A percentile compares a stretch with the other conserved stretches of the same genome.
These are phyloP conservation scores for Eilema depressum DNA, from an alignment of 2,888 invertebrate species.

Conservation along the genomic window DNA sequence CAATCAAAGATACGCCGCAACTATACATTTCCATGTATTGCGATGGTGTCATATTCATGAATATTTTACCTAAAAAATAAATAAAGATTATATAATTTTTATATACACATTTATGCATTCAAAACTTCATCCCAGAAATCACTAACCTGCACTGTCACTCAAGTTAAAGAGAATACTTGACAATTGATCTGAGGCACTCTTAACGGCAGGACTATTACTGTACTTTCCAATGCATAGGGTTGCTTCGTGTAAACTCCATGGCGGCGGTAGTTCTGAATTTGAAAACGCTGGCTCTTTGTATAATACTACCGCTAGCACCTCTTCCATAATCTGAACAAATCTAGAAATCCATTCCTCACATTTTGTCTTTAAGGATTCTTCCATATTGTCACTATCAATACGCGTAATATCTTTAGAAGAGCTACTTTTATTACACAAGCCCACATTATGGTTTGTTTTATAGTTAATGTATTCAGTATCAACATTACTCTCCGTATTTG, in stretches of 20 bases:
- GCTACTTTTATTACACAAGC: not conserved
- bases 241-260: constrained; percentile 75
- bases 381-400: constrained; percentile 63
- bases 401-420: not conserved
- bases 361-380: constrained; percentile 63
- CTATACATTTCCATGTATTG: constrained; percentile 85
- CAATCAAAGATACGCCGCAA: constrained; percentile 81
- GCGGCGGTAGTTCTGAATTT: constrained; percentile 61
- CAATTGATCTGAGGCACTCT: constrained; percentile 65
- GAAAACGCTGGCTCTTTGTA: constrained; percentile 56
- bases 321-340: constrained; percentile 80
- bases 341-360: constrained; percentile 77
- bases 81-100: constrained; percentile 40
- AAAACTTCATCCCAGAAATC: constrained; percentile 11
- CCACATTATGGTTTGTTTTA: not conserved
- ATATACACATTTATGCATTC: not conserved
- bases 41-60: constrained; percentile 75
- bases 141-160: constrained; percentile 66
- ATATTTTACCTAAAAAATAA: constrained; percentile 83
- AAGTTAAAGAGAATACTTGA: constrained; percentile 59
- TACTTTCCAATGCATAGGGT: constrained; percentile 69
- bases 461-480: constrained; percentile 34
- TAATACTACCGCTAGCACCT: constrained; percentile 69
- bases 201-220: constrained; percentile 51
- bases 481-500: constrained; percentile 57